Conservation (phyloP, 2,888 invertebrate genomes). For the Baronia brevicornis region DNA sequence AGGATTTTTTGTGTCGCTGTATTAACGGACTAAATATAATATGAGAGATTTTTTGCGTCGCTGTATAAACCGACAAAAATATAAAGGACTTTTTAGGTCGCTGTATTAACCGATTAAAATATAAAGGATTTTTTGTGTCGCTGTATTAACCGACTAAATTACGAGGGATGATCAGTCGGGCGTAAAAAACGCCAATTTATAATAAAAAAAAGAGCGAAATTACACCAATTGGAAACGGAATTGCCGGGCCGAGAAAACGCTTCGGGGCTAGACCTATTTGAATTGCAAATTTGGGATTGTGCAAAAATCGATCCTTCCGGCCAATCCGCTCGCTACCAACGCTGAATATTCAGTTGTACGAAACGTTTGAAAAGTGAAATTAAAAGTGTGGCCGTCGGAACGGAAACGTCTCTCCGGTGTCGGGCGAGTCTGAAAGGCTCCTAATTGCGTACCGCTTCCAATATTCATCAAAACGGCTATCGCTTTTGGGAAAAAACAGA, state of each 20-base stretch:
- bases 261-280: constrained; percentile 22
- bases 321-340: constrained; percentile 36
- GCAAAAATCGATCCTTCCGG: constrained; percentile 61
- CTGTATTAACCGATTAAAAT: too few relatives aligned
- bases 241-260: constrained; percentile 21
- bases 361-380: constrained; percentile 38
- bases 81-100: too few relatives aligned
- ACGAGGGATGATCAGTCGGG: too few relatives aligned
- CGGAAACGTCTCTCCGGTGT: constrained; percentile 43
- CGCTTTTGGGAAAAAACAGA: constrained; percentile 5
- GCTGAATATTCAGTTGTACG: constrained; percentile 27
- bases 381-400: constrained; percentile 37
- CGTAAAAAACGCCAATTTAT: not conserved
- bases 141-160: too few relatives aligned
- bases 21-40: too few relatives aligned
- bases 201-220: constrained; percentile 3
- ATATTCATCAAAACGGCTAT: constrained; percentile 24
- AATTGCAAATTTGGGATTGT: constrained; percentile 31
- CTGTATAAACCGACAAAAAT: too few relatives aligned
- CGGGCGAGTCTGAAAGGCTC: constrained; percentile 20
- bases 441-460: constrained; percentile 26
- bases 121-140: too few relatives aligned
- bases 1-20: too few relatives aligned
- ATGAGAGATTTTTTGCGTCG: too few relatives aligned
- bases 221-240: constrained; percentile 20